phyloP scores from a whole-genome alignment of 2,113 vertebrate genomes.

The Girardinichthys multiradiatus region DNA sequence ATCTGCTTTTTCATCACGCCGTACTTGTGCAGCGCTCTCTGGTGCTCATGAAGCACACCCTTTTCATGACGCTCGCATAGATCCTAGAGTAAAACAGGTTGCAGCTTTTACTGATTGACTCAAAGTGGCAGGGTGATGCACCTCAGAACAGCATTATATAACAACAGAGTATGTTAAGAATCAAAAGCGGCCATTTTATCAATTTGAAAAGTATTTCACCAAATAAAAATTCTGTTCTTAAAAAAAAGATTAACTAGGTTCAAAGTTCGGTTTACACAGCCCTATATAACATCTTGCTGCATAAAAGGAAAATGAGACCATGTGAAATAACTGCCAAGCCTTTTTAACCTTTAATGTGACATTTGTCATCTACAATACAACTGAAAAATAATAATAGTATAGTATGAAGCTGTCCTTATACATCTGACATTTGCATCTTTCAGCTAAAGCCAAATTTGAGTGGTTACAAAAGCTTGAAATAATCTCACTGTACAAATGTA shows the following conservation, averaged over 20 bases:
- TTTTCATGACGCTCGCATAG: constrained; percentile 96
- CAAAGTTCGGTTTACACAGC: too few species aligned
- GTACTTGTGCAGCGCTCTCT: constrained; percentile 94
- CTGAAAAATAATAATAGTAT: neutral
- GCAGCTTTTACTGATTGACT: neutral
- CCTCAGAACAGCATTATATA: neutral
- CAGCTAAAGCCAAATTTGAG: neutral
- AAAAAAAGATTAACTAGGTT: too few species aligned
- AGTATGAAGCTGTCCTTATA: neutral
- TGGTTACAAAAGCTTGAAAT: neutral
- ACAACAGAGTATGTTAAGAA: neutral
- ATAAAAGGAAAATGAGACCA: neutral
- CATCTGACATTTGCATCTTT: neutral
- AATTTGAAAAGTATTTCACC: neutral
- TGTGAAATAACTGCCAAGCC: neutral
- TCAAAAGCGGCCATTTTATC: too few species aligned
- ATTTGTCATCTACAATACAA: neutral
- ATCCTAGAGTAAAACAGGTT: constrained; percentile 78
- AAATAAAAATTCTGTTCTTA: neutral
- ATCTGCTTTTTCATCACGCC: constrained; percentile 94
- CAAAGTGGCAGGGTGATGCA: neutral
- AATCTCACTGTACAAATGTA: too few species aligned
- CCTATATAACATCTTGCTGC: neutral
- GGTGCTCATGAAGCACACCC: constrained; percentile 93
- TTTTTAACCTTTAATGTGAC: neutral